Conservation (phyloP, 37 sponge, comb jelly and placozoan species). For the Beroe ovata region DNA sequence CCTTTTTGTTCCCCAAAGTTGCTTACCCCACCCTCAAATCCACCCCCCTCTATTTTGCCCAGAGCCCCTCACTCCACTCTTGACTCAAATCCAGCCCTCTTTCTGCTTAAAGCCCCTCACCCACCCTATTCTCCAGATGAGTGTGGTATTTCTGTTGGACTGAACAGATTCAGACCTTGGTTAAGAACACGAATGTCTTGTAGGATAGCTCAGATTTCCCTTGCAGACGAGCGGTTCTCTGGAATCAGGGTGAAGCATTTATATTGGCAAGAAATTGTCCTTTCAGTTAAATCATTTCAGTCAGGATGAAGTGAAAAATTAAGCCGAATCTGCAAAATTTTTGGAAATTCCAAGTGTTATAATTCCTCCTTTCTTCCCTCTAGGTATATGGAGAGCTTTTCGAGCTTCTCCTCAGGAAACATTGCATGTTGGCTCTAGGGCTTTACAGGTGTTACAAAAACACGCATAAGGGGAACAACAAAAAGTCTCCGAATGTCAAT, state of each 20-base stretch:
- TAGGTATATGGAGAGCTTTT: slow-evolving; percentile 60
- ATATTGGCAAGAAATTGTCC: no score
- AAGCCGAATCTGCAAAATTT: no score
- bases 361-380: no score
- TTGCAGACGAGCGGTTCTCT: slow-evolving; percentile 47
- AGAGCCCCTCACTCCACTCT: no score
- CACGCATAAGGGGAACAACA: slow-evolving; percentile 11
- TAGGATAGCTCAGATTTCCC: slow-evolving; percentile 30
- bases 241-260: slow-evolving; percentile 31
- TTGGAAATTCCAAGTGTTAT: no score
- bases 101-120: no score
- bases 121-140: slow-evolving; percentile 33
- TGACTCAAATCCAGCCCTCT: no score
- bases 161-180: slow-evolving; percentile 31
- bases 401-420: neutral
- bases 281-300: no score
- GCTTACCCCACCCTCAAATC: no score
- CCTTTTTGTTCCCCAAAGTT: no score
- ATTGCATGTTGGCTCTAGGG: slow-evolving; percentile 53
- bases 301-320: no score
- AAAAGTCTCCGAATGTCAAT: neutral
- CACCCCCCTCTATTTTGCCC: no score
- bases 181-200: slow-evolving; percentile 36
- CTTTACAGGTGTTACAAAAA: slow-evolving; percentile 55
- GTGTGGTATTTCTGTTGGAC: slow-evolving; percentile 36